Evolutionary conservation across 2,888 invertebrate species (phyloP), one percentile per base, ranked within the genome.

Genomic region (Junonia oenone): DNA sequence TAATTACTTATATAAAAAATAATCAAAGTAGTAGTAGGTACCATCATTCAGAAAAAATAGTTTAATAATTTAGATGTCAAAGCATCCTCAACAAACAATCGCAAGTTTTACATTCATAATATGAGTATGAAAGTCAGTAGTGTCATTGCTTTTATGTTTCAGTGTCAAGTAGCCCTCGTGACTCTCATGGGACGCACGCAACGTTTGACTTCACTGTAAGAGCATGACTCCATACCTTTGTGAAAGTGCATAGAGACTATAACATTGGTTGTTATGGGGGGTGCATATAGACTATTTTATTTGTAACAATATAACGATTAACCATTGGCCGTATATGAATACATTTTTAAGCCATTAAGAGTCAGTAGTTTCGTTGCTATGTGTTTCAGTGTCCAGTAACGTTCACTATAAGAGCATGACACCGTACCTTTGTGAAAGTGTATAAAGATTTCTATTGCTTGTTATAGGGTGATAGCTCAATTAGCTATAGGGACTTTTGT

Each of bases 141-240:
- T n/a, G n/a, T n/a, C n/a, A n/a, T n/a, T n/a, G 46, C 29, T 55
- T 51, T 49, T 50, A 47, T 51, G 51, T 57, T 59, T 59, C 46
- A 45, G 52, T 62, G 59, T 62, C 56, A 59, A 59, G 59, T 13
- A 45, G 52, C 57, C 55, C 55, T 55, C 15, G 38, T 33, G 54
- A 56, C 51, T 51, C 46, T 38, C 46, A n/a, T 11, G 51, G 46
- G 38, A 46, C 46, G 19, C 31, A 55, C 51, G 46, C 38, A 51
- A 31, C 22, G 45, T 40, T 51, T 27, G 37, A 27, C 27, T 45
- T 27, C 38, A 15, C 45, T 55, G 11, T 45, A 19, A 13, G 29
- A 22, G n/a, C 33, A 45, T 55, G 45, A 37, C 8, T 17, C 17
- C 17, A 38, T 38, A 27, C 9, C 55, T 49, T 22, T 27, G 27